Base-by-base conservation (phyloP, 92 coral and sea anemone genomes). In the Parazoanthus darwini region DNA sequence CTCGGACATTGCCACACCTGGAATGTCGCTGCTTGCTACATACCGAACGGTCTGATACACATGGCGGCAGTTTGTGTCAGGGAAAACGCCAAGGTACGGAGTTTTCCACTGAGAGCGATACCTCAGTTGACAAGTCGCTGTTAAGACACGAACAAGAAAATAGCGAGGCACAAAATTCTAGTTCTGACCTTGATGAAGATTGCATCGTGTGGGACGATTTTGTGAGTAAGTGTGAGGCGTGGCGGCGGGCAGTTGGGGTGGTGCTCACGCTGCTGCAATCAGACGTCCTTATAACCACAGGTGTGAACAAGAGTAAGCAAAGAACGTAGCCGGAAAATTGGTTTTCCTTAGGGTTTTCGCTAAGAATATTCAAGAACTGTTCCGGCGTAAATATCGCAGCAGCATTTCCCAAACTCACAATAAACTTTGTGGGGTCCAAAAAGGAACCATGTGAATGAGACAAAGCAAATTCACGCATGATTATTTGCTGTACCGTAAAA, bases 201-300 rank as follows among this genome's bases (percentile, higher is more conserved):
- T 50, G 76, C 48, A 14, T 35, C 58, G 90, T 97, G 22, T 95
- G 90, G 88, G 99, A 97, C 85, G 93, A 95, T 88, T 97, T 82
- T 74, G 22, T 81, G 44, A 93, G 94, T n/a, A 97, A 97, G 91
- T 42, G 76, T 29, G 95, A 95, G 80, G 98, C 98, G 33, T 95
- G 98, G 99, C 86, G 88, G 44, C 88, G 98, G 43, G 99, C 99
- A 38, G 78, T 97, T 6, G 95, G 94, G 35, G 86, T 94, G 11
- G 96, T 97, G 59, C 87, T 91, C 37, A 86, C 94, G 33, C 89
- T 97, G 75, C 65, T 97, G 36, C 94, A 91, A 78, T 88, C 98
- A 70, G 99, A 97, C 79, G 71, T 88, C 90, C 86, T 82, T 51
- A 58, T 97, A 43, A 78, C 91, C 68, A 95, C 99, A 38, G 99